Conservation (phyloP, 2,797 vertebrate species). For the Huso huso region DNA sequence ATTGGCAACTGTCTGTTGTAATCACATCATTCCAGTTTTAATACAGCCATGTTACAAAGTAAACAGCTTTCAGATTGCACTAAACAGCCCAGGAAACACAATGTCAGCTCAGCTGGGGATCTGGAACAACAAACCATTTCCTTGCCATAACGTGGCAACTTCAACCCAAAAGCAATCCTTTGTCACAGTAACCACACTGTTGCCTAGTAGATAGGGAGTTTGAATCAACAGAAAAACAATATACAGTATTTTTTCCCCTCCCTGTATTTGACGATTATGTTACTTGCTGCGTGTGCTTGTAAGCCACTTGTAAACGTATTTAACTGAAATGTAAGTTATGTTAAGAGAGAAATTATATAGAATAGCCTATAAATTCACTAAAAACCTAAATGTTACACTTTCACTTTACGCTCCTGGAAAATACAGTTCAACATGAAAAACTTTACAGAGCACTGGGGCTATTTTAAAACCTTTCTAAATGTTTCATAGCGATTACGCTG, state of each 20-base stretch:
- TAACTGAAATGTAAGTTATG: background rate
- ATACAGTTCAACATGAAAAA: no score
- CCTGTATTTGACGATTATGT: slow-evolving; percentile 11
- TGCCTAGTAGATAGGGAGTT: slow-evolving; percentile 8
- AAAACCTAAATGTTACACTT: no score
- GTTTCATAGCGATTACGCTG: no score
- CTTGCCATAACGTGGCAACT: slow-evolving; percentile 12
- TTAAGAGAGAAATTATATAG: no score
- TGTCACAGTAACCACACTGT: background rate
- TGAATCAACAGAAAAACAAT: background rate
- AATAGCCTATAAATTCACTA: no score
- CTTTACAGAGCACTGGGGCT: no score
- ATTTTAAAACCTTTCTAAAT: no score
- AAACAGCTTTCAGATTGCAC: slow-evolving; percentile 6
- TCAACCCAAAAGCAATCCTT: background rate
- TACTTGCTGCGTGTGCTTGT: slow-evolving; percentile 8
- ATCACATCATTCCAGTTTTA: slow-evolving; percentile 4
- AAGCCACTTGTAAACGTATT: slow-evolving; percentile 16
- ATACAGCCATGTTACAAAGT: slow-evolving; percentile 6
- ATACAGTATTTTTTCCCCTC: background rate
- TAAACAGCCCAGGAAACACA: background rate
- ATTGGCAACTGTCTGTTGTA: slow-evolving; percentile 6
- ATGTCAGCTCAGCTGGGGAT: slow-evolving; percentile 9
- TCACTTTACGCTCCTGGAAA: no score
- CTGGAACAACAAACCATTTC: slow-evolving; percentile 12